Evolutionary conservation across 2,888 invertebrate species (phyloP).

Genomic region (Polydrusus pterygomalis): DNA sequence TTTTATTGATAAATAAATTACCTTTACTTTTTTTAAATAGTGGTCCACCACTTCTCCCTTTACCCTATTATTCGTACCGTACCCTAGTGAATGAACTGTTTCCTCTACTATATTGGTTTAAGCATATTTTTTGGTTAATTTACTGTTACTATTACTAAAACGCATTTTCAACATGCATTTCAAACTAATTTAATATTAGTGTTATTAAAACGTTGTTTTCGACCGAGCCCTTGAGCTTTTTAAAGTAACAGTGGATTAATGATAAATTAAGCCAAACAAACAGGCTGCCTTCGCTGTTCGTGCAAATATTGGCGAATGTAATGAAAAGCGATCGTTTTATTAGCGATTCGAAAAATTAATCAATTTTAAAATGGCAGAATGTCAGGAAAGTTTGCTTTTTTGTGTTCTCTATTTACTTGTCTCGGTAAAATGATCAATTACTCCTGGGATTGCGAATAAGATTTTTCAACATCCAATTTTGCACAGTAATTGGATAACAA

Average conservation of each 20-base stretch:
- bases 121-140: too few species aligned
- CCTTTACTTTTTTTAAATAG: too few species aligned
- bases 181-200: conserved; percentile 7
- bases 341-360: conserved; percentile 52
- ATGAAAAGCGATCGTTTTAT: conserved; percentile 53
- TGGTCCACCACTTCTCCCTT: too few species aligned
- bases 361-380: conserved; percentile 47
- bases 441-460: conserved; percentile 14
- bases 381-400: conserved; percentile 45
- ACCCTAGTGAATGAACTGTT: too few species aligned
- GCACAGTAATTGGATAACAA: neutral
- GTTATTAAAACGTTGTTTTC: conserved; percentile 9
- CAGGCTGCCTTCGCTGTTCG: conserved; percentile 26
- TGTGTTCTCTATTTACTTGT: conserved; percentile 47
- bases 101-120: too few species aligned
- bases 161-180: neutral
- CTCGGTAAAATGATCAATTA: conserved; percentile 48
- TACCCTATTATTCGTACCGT: too few species aligned
- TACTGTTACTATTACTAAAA: too few species aligned
- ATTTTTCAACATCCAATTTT: conserved; percentile 17
- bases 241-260: conserved; percentile 29
- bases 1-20: too few species aligned
- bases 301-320: conserved; percentile 47
- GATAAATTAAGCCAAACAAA: conserved; percentile 32
- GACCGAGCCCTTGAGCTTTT: conserved; percentile 2